Conservation (phyloP, 2,797 vertebrate species). For the Hyperoplus immaculatus region DNA sequence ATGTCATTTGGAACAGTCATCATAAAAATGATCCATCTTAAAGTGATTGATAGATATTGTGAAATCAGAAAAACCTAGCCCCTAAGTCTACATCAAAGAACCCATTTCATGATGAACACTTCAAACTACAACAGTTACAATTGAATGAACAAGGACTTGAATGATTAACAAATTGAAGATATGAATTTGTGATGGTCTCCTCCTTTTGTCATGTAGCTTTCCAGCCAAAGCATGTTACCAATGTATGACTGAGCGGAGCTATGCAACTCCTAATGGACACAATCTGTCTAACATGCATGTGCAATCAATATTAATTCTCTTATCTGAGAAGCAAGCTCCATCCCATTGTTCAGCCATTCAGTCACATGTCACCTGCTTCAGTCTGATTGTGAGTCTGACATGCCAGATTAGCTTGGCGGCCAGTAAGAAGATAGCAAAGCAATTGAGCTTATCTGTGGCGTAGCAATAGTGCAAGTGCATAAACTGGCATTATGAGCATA, state of each 20-base stretch:
- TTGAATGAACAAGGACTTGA: neutral
- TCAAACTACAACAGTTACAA: neutral
- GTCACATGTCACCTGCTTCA: slow-evolving; percentile 75
- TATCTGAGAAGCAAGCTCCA: slow-evolving; percentile 69
- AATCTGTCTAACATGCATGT: slow-evolving; percentile 73
- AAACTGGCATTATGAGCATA: slow-evolving; percentile 21
- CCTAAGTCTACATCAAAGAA: neutral
- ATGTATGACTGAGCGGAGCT: slow-evolving; percentile 46
- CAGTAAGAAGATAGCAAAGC: slow-evolving; percentile 60
- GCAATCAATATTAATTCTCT: slow-evolving; percentile 84
- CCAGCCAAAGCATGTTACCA: slow-evolving; percentile 15
- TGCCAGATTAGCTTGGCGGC: slow-evolving; percentile 67
- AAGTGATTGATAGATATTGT: neutral
- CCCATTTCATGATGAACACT: slow-evolving; percentile 12
- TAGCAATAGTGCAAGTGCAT: slow-evolving; percentile 41
- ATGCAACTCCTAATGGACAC: slow-evolving; percentile 70
- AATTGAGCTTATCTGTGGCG: slow-evolving; percentile 66
- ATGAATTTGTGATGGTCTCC: neutral
- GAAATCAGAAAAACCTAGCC: neutral
- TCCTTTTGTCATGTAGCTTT: slow-evolving; percentile 18
- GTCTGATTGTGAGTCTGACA: slow-evolving; percentile 72
- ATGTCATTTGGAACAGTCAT: slow-evolving; percentile 10
- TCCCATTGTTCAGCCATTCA: slow-evolving; percentile 75
- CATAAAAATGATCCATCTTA: neutral
- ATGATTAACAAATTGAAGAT: slow-evolving; percentile 24